A percentile compares a stretch with the other conserved stretches of the same genome.
Conservation (phyloP, 1,140 invertebrate species). For the Cydia strobilella region DNA sequence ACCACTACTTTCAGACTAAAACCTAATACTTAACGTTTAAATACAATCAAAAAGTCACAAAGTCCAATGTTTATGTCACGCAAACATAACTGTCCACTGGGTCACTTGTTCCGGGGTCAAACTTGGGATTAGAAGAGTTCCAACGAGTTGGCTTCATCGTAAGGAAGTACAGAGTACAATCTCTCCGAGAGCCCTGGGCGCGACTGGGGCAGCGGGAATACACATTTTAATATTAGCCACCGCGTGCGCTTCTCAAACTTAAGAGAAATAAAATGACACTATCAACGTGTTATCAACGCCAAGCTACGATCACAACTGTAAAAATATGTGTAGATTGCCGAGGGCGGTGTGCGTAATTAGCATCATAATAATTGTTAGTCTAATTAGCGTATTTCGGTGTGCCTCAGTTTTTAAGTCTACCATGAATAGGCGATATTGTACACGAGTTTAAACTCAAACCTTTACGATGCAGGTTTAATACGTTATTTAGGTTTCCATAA, state of each 20-base stretch:
- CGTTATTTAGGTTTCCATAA: neutral
- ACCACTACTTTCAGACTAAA: constrained; percentile 15
- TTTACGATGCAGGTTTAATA: constrained; percentile 31
- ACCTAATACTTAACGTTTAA: constrained; percentile 26
- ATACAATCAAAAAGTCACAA: constrained; percentile 38
- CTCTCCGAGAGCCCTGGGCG: constrained; percentile 65
- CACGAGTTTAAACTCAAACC: constrained; percentile 18
- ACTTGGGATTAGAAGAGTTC: constrained; percentile 54
- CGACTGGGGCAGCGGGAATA: constrained; percentile 73
- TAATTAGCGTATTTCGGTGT: constrained; percentile 41
- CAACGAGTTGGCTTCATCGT: constrained; percentile 65
- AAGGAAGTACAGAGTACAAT: constrained; percentile 53
- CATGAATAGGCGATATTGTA: constrained; percentile 19
- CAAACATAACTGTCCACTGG: constrained; percentile 70
- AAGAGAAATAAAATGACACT: constrained; percentile 16
- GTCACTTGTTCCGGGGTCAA: constrained; percentile 53
- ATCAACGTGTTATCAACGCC: constrained; percentile 35
- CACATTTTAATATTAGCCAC: constrained; percentile 78
- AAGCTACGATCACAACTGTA: constrained; percentile 40
- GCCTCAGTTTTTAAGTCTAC: constrained; percentile 36
- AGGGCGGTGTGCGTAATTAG: constrained; percentile 45
- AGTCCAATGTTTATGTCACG: constrained; percentile 63
- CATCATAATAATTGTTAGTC: constrained; percentile 37
- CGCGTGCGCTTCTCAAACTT: constrained; percentile 64
- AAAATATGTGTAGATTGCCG: constrained; percentile 38